Conservation (phyloP, 64 coral and sea anemone species). For the Montipora capricornis region DNA sequence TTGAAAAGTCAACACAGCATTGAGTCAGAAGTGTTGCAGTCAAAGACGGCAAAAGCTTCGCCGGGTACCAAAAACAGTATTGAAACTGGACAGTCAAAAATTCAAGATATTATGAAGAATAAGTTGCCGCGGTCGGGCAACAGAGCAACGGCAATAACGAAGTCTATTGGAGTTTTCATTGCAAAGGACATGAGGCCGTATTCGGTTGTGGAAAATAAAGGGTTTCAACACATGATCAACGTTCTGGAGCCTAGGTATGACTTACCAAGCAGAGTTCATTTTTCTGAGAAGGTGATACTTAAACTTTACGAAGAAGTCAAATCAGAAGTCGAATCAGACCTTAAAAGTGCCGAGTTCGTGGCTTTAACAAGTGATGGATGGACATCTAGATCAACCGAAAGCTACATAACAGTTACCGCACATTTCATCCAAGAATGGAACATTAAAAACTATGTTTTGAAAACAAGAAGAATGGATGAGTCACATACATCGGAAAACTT, state of each 20-base stretch:
- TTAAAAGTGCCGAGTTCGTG: not conserved
- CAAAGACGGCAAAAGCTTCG: too few species aligned
- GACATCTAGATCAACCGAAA: conserved; percentile 1
- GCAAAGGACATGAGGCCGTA: not conserved
- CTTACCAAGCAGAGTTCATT: not conserved
- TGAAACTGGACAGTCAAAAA: too few species aligned
- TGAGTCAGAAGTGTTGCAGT: too few species aligned
- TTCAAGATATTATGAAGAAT: too few species aligned
- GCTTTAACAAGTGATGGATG: conserved; percentile 21
- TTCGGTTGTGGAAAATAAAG: not conserved
- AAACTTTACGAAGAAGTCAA: conserved; percentile 19
- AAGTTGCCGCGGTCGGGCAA: too few species aligned
- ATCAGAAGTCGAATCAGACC: conserved; percentile 10
- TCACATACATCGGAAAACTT: not conserved
- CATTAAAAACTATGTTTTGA: not conserved
- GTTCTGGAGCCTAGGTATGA: not conserved
- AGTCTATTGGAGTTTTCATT: too few species aligned
- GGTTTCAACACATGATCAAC: not conserved
- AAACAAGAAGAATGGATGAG: not conserved
- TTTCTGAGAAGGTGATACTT: conserved; percentile 23
- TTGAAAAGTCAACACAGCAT: too few species aligned
- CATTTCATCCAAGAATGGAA: not conserved
- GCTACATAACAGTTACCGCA: not conserved
- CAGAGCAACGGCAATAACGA: too few species aligned
- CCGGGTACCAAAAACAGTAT: too few species aligned